A percentile compares a stretch with the other conserved stretches of the same genome.
phyloP scores from a whole-genome alignment of 1,140 invertebrate species.

The Hyles vespertilio region DNA sequence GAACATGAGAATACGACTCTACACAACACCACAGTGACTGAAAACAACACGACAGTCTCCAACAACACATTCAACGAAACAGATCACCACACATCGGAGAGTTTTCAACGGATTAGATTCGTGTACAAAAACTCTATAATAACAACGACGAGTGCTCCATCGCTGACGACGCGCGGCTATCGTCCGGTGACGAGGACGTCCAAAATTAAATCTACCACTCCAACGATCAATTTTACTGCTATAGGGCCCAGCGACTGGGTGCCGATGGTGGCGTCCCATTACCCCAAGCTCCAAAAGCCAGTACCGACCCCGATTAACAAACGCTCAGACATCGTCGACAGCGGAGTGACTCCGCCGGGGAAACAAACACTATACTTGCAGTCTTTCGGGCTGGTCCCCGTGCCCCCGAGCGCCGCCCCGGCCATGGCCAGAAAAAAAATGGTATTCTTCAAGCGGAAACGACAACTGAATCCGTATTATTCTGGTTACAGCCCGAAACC shows the following conservation, averaged over 20 bases:
- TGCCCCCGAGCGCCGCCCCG: conserved; percentile 29
- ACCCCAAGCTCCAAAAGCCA: conserved; percentile 31
- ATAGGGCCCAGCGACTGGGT: conserved; percentile 55
- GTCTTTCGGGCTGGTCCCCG: conserved; percentile 54
- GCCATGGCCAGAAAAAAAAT: conserved; percentile 41
- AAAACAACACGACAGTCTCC: conserved; percentile 11
- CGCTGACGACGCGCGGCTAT: conserved; percentile 30
- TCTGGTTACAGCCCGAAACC: conserved; percentile 37
- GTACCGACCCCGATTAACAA: conserved; percentile 36
- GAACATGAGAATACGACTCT: conserved; percentile 46
- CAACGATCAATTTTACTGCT: conserved; percentile 27
- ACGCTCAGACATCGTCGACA: conserved; percentile 39
- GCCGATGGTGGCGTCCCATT: conserved; percentile 53
- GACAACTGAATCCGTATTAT: conserved; percentile 38
- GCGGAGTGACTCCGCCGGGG: conserved; percentile 12
- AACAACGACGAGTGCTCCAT: conserved; percentile 23
- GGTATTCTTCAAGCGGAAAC: conserved; percentile 49
- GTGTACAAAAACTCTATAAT: conserved; percentile 28
- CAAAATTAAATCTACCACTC: conserved; percentile 39
- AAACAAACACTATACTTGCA: conserved; percentile 45
- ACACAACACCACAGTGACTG: conserved; percentile 23
- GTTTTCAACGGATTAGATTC: conserved; percentile 22
- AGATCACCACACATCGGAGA: conserved; percentile 28
- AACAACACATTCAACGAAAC: conserved; percentile 29
- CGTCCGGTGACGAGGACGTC: conserved; percentile 45